Base-by-base conservation (phyloP, 2,888 invertebrate genomes). In the Ophion ventricosus region DNA sequence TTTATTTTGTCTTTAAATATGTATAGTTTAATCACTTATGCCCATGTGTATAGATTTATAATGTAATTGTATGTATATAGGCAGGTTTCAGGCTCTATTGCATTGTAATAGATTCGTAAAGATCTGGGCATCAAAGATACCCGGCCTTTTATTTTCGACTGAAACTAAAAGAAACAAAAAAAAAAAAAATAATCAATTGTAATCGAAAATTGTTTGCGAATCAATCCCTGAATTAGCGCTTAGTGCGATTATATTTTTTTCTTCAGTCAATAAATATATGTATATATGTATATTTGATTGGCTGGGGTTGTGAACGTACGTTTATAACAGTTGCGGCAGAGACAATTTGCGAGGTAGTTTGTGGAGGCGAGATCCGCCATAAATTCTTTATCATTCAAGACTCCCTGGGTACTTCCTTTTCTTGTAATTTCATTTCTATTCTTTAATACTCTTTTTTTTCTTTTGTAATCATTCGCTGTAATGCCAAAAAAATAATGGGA, bases 261-360 rank as follows among this genome's bases (percentile, higher is more conserved):
- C 35, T 14, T 72, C 54, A 35, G 29, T 70, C n/a, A 56, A 70
- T 70, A 70, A 29, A 56, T 56, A 82, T 85, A 74, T 83, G 79
- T 81, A 73, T 73, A 61, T 83, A 40, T 80, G 56, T 73, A 66
- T 66, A 66, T 20, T 29, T 20, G 14, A 26, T 69, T 54, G 26
- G 49, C 54, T 29, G 75, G 73, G 74, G 81, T 80, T 61, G 70
- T 84, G 61, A 85, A 87, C 88, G 90, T 90, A 89, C 88, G 88
- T 89, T 87, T 87, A 87, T 88, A 81, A 87, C 85, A 87, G 86
- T 88, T 88, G 87, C 87, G 86, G 86, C 72, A 85, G 83, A 85
- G 74, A 88, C 85, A 90, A 89, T 90, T 89, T 89, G 89, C 91
- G 92, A 92, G 92, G 92, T 92, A 92, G 92, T 91, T 90, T 89